phyloP scores from a whole-genome alignment of 1,140 invertebrate species.

The Aphelinus atriplicis region DNA sequence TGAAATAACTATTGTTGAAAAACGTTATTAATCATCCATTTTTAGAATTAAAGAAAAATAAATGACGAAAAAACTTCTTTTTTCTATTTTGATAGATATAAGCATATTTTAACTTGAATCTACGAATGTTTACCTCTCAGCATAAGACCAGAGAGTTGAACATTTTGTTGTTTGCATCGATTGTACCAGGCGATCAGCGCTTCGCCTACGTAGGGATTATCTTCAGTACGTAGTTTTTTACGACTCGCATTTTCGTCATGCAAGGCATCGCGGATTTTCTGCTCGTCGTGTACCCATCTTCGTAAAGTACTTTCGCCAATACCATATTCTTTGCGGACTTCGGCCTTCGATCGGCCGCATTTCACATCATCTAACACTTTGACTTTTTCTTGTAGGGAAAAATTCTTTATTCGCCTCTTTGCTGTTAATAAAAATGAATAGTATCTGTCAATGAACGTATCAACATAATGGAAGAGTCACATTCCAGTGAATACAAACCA shows the following conservation, averaged over 20 bases:
- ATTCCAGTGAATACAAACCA: background rate
- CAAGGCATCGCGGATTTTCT: conserved; percentile 26
- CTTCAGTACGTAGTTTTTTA: conserved; percentile 17
- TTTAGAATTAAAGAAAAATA: too few relatives aligned
- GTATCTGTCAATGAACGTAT: background rate
- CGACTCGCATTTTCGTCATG: conserved; percentile 23
- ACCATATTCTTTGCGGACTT: conserved; percentile 28
- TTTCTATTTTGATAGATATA: background rate
- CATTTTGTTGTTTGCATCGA: conserved; percentile 28
- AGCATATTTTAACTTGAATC: background rate
- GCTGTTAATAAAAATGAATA: conserved; percentile 6
- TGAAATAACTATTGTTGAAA: too few relatives aligned
- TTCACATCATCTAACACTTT: conserved; percentile 23
- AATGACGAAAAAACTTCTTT: background rate
- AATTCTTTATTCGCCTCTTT: conserved; percentile 28
- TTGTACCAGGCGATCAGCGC: conserved; percentile 40
- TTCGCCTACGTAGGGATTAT: conserved; percentile 38
- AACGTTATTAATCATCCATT: too few relatives aligned
- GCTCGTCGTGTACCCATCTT: conserved; percentile 29
- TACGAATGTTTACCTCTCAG: conserved; percentile 20
- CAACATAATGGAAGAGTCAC: background rate
- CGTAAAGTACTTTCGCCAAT: conserved; percentile 32
- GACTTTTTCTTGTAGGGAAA: conserved; percentile 29
- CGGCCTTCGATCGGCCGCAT: conserved; percentile 16
- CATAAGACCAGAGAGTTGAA: conserved; percentile 32